Conservation (phyloP, 2,113 vertebrate species). For the Ciconia stormi region DNA sequence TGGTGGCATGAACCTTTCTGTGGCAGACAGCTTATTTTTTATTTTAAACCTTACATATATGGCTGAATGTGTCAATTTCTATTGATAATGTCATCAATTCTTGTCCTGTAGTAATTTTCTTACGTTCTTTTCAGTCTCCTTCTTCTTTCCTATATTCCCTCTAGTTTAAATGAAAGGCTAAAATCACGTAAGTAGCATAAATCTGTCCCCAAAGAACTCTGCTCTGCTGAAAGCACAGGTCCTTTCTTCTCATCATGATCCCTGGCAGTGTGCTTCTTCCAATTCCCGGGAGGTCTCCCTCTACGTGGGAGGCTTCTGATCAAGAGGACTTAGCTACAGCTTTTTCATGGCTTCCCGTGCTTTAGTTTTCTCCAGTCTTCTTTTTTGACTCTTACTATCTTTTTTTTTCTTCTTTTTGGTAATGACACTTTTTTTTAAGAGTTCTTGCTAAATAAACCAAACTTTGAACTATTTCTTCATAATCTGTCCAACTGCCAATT, state of each 20-base stretch:
- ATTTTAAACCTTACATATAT: neutral
- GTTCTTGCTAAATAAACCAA: neutral
- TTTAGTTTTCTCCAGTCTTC: neutral
- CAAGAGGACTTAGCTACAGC: neutral
- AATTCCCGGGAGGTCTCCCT: neutral
- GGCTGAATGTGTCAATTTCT: neutral
- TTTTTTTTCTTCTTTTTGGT: neutral
- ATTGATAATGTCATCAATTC: neutral
- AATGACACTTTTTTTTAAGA: neutral
- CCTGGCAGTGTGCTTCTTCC: neutral
- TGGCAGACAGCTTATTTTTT: neutral
- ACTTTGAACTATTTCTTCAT: neutral
- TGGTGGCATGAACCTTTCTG: neutral
- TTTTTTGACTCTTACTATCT: neutral
- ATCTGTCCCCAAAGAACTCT: neutral
- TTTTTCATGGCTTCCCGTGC: neutral
- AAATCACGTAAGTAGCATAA: neutral
- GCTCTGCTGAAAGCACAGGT: neutral
- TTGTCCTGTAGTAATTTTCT: neutral
- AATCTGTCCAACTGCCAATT: neutral
- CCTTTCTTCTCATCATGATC: neutral
- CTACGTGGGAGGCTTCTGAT: neutral
- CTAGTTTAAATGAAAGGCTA: neutral
- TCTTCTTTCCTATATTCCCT: neutral
- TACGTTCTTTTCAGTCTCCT: neutral